Evolutionary conservation across 2,888 invertebrate species (phyloP), one percentile per base, ranked within the genome.

Genomic region (Odontomyia ornata): DNA sequence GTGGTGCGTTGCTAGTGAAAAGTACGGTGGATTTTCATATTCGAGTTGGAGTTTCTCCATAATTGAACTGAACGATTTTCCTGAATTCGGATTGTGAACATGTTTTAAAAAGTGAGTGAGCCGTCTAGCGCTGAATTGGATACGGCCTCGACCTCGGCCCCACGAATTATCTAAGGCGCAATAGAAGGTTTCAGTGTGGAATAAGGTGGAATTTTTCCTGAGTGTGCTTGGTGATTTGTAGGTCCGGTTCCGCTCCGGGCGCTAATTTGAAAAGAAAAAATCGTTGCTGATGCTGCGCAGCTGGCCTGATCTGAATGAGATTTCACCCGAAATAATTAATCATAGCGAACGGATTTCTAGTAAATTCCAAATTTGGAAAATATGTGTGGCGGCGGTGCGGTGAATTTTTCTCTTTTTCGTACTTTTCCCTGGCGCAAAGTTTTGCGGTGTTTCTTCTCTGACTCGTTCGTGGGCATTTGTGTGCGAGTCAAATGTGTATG

Each of bases 281-380:
- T 36, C 36, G 36, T 9, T 9, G 36, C 3, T 9, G 5, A 9
- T 5, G 36, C 36, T n/a, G n/a, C n/a, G n/a, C 36, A 36, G 36
- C 36, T 36, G 36, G 36, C 36, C 36, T 5, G 3, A 9, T 36
- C 9, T 64, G 64, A 28, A 25, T 60, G 25, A 60, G 15, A 25
- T 60, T 25, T 25, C 25, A 18, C 3, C 15, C 2, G 60, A 25
- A 25, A 60, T 60, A 21, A 18, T 60, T 60, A 11, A 18, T 52
- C n/a, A 11, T 15, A 7, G 60, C 21, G 18, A 23, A 57, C 57
- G 56, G 21, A 47, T 73, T 73, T 73, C 73, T 57, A 36, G 57
- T 36, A 60, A 23, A 57, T 73, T 73, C 75, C 75, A 75, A 75
- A 75, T 75, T 75, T 64, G 75, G 75, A 75, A 64, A 47, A 75